Base-by-base conservation (phyloP, 2,797 vertebrate species). In the Tragelaphus oryx region DNA sequence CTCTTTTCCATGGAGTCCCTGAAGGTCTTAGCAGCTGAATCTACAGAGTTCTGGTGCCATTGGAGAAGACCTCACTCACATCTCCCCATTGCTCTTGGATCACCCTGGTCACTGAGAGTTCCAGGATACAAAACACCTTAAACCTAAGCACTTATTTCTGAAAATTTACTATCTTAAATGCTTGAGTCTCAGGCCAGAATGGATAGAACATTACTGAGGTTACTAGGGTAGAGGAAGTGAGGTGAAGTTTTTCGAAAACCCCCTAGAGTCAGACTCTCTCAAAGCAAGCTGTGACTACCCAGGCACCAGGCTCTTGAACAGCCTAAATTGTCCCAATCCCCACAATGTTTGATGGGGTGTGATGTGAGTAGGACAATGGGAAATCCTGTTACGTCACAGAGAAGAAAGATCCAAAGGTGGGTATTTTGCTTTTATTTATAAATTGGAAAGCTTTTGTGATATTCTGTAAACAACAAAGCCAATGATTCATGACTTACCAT, bases 381-480 rank as follows among this genome's bases (percentile, higher is more conserved):
- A 41, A n/a, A 46, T 68, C 46, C 16, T 90, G 0, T 68, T 4
- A 93, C 52, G 65, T 65, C 76, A 50, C 46, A 2, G 20, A 94
- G 13, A 93, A 76, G 65, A 57, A 57, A 84, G 55, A 76, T 57
- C 46, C 30, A 71, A 76, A 41, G 62, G 78, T 68, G 48, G 8
- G 8, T 71, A 6, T 55, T n/a, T 89, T 87, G n/a, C 50, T 92
- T 93, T 78, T 59, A 86, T 46, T 83, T 89, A n/a, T 95, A 80
- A 91, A 88, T 79, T 89, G 59, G 62, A 87, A 44, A 84, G 52
- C 20, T 81, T 87, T 75, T 89, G 41, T 93, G 87, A 76, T 82
- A 60, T 37, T 68, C 78, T 59, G 30, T 76, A 50, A 89, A 83
- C 7, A 71, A 44, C 81, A 76, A 91, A 95, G 33, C 26, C 57